These are phyloP conservation scores for Chrysolina americana DNA, from an alignment of 2,888 invertebrate genomes.

Conservation along the genomic window DNA sequence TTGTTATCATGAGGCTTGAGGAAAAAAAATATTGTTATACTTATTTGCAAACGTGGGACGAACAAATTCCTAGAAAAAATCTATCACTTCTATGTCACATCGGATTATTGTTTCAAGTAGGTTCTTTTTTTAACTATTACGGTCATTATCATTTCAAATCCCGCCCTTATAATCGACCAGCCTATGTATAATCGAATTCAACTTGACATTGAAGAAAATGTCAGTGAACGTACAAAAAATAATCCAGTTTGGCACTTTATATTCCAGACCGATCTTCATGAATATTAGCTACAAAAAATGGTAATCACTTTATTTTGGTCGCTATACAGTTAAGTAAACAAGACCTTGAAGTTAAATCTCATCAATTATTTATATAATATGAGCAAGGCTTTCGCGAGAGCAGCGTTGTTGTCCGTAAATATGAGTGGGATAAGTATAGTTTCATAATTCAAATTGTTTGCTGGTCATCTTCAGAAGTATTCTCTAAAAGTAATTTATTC, in stretches of 20 bases:
- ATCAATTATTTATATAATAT: constrained; percentile 9
- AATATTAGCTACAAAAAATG: constrained; percentile 17
- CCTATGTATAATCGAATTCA: neutral
- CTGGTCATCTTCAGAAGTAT: neutral
- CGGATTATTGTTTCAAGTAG: no score
- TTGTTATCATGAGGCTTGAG: no score
- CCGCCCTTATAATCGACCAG: neutral
- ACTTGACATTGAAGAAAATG: neutral
- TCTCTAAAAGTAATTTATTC: no score
- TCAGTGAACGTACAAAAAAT: neutral
- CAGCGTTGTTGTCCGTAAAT: neutral
- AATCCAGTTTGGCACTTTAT: constrained; percentile 11
- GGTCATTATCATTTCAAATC: neutral
- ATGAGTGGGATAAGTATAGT: neutral
- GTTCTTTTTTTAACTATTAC: no score
- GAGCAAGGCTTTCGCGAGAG: neutral
- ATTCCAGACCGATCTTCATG: constrained; percentile 2
- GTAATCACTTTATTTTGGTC: constrained; percentile 12
- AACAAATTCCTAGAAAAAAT: no score
- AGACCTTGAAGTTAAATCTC: constrained; percentile 14
- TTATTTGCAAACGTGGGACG: no score
- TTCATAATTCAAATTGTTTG: neutral
- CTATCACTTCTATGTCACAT: no score
- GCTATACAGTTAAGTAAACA: constrained; percentile 5
- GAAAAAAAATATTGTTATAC: no score